phyloP scores from a whole-genome alignment of 2,888 invertebrate species.

The Melanostoma scalare region DNA sequence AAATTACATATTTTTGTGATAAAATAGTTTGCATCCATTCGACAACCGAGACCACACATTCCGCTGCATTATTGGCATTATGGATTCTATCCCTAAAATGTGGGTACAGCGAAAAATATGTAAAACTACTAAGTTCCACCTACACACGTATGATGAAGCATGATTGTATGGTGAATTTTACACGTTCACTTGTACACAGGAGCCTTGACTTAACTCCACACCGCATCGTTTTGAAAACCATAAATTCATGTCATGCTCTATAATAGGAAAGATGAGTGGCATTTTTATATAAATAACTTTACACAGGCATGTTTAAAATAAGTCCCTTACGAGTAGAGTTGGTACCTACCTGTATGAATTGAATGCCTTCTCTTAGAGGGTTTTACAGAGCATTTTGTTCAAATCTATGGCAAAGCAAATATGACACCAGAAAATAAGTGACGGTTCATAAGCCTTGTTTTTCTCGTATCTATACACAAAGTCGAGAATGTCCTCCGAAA shows the following conservation, averaged over 20 bases:
- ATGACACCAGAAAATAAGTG: no score
- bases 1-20: constrained; percentile 29
- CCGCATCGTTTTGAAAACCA: constrained; percentile 6
- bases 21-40: constrained; percentile 28
- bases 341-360: no score
- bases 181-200: constrained; percentile 6
- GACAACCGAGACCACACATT: constrained; percentile 1
- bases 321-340: no score
- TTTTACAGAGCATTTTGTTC: no score
- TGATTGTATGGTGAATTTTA: constrained; percentile 21
- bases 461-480: no score
- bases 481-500: no score
- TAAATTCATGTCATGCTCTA: constrained; percentile 54
- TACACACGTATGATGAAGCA: neutral
- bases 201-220: constrained; percentile 49
- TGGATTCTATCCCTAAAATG: constrained; percentile 22
- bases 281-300: no score
- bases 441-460: no score
- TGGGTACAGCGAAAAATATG: constrained; percentile 7
- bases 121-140: constrained; percentile 4
- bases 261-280: constrained; percentile 30
- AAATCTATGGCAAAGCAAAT: no score
- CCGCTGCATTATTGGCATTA: constrained; percentile 21
- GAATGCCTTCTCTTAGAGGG: no score
- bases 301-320: no score